Evolutionary conservation across 2,797 vertebrate genomes (phyloP).

Genomic region (Sebastes alutus): DNA sequence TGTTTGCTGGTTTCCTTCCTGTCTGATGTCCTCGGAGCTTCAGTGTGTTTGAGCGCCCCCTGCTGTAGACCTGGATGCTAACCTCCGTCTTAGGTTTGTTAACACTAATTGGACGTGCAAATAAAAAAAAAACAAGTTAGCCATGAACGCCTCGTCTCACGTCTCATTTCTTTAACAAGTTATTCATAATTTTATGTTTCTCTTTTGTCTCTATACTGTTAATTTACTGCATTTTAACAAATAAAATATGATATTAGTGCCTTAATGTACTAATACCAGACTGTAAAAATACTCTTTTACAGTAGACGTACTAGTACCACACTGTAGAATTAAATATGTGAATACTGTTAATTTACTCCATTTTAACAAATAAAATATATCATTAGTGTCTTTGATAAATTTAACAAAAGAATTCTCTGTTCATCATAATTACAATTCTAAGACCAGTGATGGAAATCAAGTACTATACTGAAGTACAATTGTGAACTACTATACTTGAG

Average conservation of each 20-base stretch:
- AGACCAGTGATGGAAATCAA: background rate
- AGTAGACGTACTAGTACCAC: too few relatives aligned
- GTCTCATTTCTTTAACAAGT: background rate
- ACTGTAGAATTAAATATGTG: too few relatives aligned
- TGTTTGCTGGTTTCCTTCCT: slow-evolving; percentile 52
- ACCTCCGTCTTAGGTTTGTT: slow-evolving; percentile 90
- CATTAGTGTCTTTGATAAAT: background rate
- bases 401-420: background rate
- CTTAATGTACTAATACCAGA: too few relatives aligned
- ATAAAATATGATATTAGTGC: background rate
- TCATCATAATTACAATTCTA: background rate
- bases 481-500: background rate
- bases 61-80: slow-evolving; percentile 82
- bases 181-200: background rate
- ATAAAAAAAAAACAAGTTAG: slow-evolving; percentile 90
- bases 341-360: too few relatives aligned
- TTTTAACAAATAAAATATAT: background rate
- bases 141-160: background rate
- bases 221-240: background rate
- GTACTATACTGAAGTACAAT: background rate
- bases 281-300: too few relatives aligned
- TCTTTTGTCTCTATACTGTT: background rate
- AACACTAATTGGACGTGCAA: slow-evolving; percentile 88
- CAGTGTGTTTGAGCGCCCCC: slow-evolving; percentile 70
- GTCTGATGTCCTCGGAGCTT: slow-evolving; percentile 63